Evolutionary conservation across 2,113 vertebrate genomes (phyloP), one percentile per base, ranked within the genome.

Genomic region (Eublepharis macularius): DNA sequence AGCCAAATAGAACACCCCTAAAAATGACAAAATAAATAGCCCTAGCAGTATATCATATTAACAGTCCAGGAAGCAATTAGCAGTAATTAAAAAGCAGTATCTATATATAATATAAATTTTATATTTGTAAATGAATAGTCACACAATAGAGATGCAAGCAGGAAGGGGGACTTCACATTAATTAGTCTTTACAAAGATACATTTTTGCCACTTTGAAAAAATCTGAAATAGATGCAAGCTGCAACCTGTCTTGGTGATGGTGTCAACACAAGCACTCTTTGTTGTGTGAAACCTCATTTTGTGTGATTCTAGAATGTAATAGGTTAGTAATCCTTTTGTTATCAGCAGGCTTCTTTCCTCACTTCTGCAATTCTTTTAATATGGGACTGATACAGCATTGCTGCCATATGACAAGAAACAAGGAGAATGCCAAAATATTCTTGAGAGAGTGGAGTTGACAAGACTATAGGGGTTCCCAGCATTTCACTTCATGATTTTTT

Each of bases 171-270:
- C 85, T 86, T 43, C 81, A 82, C 68, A 84, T 79, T 14, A 54
- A 86, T 84, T 88, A 90, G 66, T 82, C 81, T 86, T 90, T 88
- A 68, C 66, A 82, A 75, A 74, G 72, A n/a, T 86, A 83, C 92
- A 3, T 78, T 68, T 10, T 91, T 91, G 87, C 34, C 2, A 1
- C 80, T 89, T 60, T 1, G 73, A 63, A 26, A 2, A 88, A 86
- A 75, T 45, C 39, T 70, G 73, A 72, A 87, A 88, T 81, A 83
- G 76, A 87, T 17, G 66, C 0, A 0, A 73, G 80, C 39, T 39
- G 32, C 39, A 54, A 63, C 66, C 87, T 74, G 43, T 47, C 2
- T 0, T 49, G 26, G 0, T 0, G 77, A 78, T 87, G 16, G 16
- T 32, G 29, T 68, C 36, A 26, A 21, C 66, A 19, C 43, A 12